Percentiles rank a stretch among this genome's conserved stretches.
phyloP scores from a whole-genome alignment of 2,113 vertebrate genomes.

The Siphamia tubifer region DNA sequence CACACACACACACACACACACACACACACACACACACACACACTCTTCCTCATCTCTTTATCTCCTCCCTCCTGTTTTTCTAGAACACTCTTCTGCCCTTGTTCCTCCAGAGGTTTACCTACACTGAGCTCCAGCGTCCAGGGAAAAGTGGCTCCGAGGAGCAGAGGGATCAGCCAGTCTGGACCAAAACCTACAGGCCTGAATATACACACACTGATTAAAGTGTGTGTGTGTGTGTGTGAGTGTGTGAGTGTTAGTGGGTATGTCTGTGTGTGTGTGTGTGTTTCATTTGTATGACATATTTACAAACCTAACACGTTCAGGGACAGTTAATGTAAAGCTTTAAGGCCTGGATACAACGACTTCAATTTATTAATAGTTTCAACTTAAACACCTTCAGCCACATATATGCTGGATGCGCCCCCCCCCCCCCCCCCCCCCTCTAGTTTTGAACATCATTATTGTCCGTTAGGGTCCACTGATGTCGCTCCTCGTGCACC shows the following conservation, averaged over 20 bases:
- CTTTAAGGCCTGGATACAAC: neutral
- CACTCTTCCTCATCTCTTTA: constrained; percentile 38
- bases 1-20: constrained; percentile 4
- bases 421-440: too few relatives aligned
- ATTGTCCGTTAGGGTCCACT: too few relatives aligned
- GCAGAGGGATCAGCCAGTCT: constrained; percentile 31
- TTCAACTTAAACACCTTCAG: neutral
- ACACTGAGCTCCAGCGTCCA: constrained; percentile 22
- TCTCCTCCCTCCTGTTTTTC: constrained; percentile 19
- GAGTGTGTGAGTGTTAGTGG: neutral
- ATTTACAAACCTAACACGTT: neutral
- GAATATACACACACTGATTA: constrained; percentile 1
- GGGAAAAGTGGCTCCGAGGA: constrained; percentile 36
- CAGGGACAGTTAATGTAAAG: neutral
- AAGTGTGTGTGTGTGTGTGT: neutral
- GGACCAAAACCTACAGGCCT: constrained; percentile 11
- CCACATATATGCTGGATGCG: neutral
- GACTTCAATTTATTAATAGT: neutral
- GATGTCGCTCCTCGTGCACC: too few relatives aligned
- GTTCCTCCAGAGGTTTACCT: constrained; percentile 32
- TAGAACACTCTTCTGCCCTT: constrained; percentile 37
- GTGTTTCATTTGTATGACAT: neutral
- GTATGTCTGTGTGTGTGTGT: neutral
- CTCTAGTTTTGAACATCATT: too few relatives aligned
- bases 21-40: constrained; percentile 10